These are phyloP conservation scores for Agonopterix subpropinquella DNA, from an alignment of 2,888 invertebrate genomes.

Conservation along the genomic window DNA sequence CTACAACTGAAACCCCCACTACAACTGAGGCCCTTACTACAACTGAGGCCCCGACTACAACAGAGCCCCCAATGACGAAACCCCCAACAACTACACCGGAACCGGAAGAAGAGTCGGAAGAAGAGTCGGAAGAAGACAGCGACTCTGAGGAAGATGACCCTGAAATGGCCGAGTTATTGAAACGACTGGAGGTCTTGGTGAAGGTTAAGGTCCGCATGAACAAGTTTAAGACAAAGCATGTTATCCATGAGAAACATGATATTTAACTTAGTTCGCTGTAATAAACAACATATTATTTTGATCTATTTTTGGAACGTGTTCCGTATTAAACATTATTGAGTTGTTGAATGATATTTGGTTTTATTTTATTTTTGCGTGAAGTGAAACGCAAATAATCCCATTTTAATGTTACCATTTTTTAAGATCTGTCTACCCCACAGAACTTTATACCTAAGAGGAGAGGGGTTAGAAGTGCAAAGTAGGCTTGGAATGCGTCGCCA, in stretches of 20 bases:
- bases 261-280: too few relatives aligned
- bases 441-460: too few relatives aligned
- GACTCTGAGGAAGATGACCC: constrained; percentile 35
- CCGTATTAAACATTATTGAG: too few relatives aligned
- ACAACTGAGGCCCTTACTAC: constrained; percentile 8
- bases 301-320: too few relatives aligned
- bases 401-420: too few relatives aligned
- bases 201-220: constrained; percentile 55
- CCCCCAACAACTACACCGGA: constrained; percentile 10
- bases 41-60: constrained; percentile 9
- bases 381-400: too few relatives aligned
- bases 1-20: constrained; percentile 12
- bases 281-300: too few relatives aligned
- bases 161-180: constrained; percentile 42
- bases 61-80: constrained; percentile 2
- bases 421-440: too few relatives aligned
- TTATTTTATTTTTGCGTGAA: too few relatives aligned
- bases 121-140: constrained; percentile 20
- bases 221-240: constrained; percentile 33
- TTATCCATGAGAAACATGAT: constrained; percentile 5
- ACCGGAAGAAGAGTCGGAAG: constrained; percentile 29
- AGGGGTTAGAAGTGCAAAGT: too few relatives aligned
- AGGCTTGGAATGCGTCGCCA: too few relatives aligned
- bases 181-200: constrained; percentile 53
- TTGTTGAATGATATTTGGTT: too few relatives aligned